Conservation (phyloP, 92 coral and sea anemone species). For the Actinernus sp. region DNA sequence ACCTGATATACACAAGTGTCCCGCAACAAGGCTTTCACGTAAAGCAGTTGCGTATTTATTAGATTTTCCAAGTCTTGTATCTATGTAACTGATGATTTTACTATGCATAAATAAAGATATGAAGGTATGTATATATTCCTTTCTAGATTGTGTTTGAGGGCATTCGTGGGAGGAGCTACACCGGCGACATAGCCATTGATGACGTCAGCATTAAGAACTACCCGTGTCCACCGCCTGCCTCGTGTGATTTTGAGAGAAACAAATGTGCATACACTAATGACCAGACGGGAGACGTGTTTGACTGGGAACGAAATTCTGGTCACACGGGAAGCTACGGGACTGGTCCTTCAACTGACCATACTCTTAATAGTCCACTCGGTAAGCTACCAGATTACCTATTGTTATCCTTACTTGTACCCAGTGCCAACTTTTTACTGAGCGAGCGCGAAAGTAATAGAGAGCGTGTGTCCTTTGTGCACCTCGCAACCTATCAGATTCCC, state of each 20-base stretch:
- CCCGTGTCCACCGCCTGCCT: constrained; percentile 83
- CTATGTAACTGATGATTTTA: too few relatives aligned
- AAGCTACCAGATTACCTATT: too few relatives aligned
- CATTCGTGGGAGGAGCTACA: constrained; percentile 70
- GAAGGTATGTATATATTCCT: neutral
- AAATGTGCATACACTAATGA: constrained; percentile 89
- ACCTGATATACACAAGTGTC: too few relatives aligned
- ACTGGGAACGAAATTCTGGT: constrained; percentile 90
- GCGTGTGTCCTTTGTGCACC: too few relatives aligned
- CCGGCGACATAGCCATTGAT: constrained; percentile 91
- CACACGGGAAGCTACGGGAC: constrained; percentile 82
- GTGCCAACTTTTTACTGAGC: too few relatives aligned
- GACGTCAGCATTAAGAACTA: constrained; percentile 67
- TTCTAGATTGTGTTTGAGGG: constrained; percentile 90
- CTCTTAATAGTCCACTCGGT: constrained; percentile 70
- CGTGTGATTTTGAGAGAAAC: constrained; percentile 91
- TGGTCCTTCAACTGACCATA: constrained; percentile 88
- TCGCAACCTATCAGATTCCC: too few relatives aligned
- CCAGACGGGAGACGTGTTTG: constrained; percentile 72
- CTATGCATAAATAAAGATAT: neutral
- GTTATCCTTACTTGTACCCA: too few relatives aligned
- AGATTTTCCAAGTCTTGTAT: too few relatives aligned
- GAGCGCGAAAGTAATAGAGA: too few relatives aligned
- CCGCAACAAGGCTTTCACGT: too few relatives aligned
- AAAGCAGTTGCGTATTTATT: too few relatives aligned